These are phyloP conservation scores for Serranus cabrilla DNA, from an alignment of 2,797 vertebrate species.

Conservation along the genomic window DNA sequence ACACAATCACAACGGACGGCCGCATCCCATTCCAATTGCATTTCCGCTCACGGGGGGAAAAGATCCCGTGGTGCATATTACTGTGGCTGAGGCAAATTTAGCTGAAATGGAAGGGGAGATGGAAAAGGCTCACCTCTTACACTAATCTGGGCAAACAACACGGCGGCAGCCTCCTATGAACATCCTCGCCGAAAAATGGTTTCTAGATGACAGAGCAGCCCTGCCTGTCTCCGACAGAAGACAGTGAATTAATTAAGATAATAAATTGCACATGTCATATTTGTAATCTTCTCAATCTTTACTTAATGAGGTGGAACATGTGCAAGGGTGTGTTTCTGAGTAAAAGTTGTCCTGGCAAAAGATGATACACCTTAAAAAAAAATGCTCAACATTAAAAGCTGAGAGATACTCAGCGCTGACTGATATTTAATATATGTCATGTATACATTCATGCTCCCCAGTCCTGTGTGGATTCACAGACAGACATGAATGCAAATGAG, in stretches of 20 bases:
- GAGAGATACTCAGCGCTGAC: constrained; percentile 43
- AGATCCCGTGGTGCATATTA: constrained; percentile 72
- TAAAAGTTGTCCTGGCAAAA: constrained; percentile 48
- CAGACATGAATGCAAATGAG: constrained; percentile 71
- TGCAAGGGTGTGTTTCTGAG: constrained; percentile 39
- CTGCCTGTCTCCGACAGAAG: constrained; percentile 65
- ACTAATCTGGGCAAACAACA: constrained; percentile 74
- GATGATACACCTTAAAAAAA: constrained; percentile 35
- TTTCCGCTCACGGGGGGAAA: constrained; percentile 58
- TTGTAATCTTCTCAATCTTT: constrained; percentile 80
- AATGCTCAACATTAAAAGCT: constrained; percentile 26
- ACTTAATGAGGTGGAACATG: constrained; percentile 76
- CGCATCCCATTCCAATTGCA: constrained; percentile 76
- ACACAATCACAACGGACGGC: constrained; percentile 74
- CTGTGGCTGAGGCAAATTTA: constrained; percentile 77
- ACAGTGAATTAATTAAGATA: constrained; percentile 82
- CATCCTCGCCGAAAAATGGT: constrained; percentile 31
- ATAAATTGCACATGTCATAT: constrained; percentile 80
- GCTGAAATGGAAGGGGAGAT: constrained; percentile 74
- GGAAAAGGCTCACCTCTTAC: constrained; percentile 72
- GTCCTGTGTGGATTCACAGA: constrained; percentile 63
- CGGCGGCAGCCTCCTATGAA: constrained; percentile 42
- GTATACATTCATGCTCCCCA: constrained; percentile 67
- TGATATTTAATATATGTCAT: constrained; percentile 75
- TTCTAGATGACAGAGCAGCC: constrained; percentile 59